Evolutionary conservation across 2,113 vertebrate species (phyloP).

Genomic region (Ceyx margarethae): DNA sequence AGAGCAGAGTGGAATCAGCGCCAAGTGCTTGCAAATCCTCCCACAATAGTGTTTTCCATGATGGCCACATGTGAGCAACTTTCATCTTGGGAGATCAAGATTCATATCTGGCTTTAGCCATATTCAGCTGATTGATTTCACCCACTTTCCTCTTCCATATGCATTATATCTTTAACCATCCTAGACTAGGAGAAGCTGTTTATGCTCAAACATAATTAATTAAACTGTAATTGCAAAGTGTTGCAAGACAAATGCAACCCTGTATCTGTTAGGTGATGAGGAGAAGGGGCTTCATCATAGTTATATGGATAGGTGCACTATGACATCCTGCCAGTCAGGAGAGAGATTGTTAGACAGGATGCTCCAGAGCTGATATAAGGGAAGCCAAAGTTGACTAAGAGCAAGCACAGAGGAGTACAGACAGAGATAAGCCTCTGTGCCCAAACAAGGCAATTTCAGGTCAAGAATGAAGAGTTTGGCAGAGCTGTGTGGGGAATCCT

Average conservation of each 20-base stretch:
- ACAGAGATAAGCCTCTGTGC: not conserved
- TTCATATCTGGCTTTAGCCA: not conserved
- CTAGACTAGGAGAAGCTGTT: not conserved
- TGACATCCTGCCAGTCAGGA: not conserved
- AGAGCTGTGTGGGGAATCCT: not conserved
- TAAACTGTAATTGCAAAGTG: not conserved
- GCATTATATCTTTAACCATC: not conserved
- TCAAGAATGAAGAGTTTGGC: not conserved
- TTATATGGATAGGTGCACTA: not conserved
- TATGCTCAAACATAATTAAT: not conserved
- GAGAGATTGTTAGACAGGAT: not conserved
- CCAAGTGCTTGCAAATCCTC: not conserved
- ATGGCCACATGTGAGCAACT: not conserved
- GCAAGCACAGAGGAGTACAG: not conserved
- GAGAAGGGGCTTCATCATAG: not conserved
- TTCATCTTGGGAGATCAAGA: not conserved
- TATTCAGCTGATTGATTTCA: not conserved
- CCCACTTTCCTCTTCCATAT: not conserved
- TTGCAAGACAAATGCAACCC: not conserved
- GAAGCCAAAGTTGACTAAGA: not conserved
- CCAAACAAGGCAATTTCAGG: not conserved
- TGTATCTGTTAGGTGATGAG: not conserved
- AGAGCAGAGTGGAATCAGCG: not conserved
- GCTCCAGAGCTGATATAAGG: not conserved
- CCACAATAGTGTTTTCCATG: not conserved